Conservation (phyloP, 1,140 invertebrate species). For the Neelides sp. region DNA sequence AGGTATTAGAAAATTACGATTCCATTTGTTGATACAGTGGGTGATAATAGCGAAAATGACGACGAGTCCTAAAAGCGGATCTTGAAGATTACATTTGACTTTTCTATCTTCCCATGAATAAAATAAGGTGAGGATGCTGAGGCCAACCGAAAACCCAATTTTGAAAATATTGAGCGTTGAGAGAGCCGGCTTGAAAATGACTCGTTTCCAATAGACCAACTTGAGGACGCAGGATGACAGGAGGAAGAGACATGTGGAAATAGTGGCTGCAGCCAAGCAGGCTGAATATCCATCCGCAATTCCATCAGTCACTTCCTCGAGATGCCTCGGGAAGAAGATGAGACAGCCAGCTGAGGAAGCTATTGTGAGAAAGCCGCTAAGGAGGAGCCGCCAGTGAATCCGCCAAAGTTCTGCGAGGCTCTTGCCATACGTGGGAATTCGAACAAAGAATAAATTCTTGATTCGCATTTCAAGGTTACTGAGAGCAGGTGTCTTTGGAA, state of each 20-base stretch:
- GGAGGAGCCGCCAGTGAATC: conserved; percentile 11
- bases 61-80: conserved; percentile 46
- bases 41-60: conserved; percentile 46
- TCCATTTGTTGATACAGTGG: conserved; percentile 48
- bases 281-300: conserved; percentile 20
- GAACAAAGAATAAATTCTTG: not conserved
- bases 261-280: conserved; percentile 14
- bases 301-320: not conserved
- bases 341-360: conserved; percentile 15
- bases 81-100: conserved; percentile 47
- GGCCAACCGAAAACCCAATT: conserved; percentile 26
- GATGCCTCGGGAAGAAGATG: conserved; percentile 21
- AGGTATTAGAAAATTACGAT: conserved; percentile 43
- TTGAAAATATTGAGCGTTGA: conserved; percentile 17
- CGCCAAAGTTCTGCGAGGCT: conserved; percentile 5
- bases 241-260: conserved; percentile 14
- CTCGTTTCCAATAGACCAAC: conserved; percentile 3
- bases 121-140: conserved; percentile 26
- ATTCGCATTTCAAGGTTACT: not conserved
- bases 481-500: not conserved
- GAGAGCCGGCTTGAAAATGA: conserved; percentile 18
- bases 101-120: conserved; percentile 37
- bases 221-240: conserved; percentile 9
- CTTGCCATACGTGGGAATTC: not conserved
- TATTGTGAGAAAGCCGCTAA: conserved; percentile 15